Conservation (phyloP, 1,140 invertebrate genomes). For the Ceratosolen fusciceps region DNA sequence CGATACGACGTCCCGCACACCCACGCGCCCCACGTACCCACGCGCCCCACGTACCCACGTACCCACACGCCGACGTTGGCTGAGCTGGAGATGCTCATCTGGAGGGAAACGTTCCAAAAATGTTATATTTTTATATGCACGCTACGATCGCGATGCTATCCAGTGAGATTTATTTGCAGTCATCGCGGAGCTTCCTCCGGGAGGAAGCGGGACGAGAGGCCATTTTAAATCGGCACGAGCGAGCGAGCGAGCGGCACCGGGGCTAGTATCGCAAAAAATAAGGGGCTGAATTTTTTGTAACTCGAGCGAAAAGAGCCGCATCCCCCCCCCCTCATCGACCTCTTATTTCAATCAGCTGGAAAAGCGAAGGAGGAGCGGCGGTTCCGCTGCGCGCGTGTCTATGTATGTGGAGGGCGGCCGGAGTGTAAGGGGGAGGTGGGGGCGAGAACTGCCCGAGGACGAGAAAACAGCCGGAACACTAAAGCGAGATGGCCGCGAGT, state of each 20-base stretch:
- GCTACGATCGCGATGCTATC: slow-evolving; percentile 3
- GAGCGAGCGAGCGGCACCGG: too few species aligned
- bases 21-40: not conserved
- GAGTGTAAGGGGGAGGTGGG: too few species aligned
- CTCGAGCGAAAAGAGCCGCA: not conserved
- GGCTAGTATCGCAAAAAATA: not conserved
- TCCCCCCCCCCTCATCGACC: too few species aligned
- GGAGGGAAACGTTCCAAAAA: slow-evolving; percentile 6
- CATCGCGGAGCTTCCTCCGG: not conserved
- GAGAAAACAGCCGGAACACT: slow-evolving; percentile 6
- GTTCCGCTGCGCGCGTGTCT: too few species aligned
- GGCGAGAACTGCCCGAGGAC: not conserved
- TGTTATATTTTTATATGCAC: not conserved
- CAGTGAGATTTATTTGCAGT: slow-evolving; percentile 16
- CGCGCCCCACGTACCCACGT: not conserved
- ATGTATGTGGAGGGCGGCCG: too few species aligned
- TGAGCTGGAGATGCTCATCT: too few species aligned
- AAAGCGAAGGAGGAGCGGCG: not conserved
- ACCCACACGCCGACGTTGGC: too few species aligned
- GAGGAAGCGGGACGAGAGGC: not conserved
- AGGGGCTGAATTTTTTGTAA: not conserved
- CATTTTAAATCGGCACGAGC: not conserved
- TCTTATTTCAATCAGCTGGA: slow-evolving; percentile 23
- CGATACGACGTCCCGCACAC: not conserved
- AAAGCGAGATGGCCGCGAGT: not conserved